Base-by-base conservation (phyloP, 2,113 vertebrate genomes). In the Pipa parva region DNA sequence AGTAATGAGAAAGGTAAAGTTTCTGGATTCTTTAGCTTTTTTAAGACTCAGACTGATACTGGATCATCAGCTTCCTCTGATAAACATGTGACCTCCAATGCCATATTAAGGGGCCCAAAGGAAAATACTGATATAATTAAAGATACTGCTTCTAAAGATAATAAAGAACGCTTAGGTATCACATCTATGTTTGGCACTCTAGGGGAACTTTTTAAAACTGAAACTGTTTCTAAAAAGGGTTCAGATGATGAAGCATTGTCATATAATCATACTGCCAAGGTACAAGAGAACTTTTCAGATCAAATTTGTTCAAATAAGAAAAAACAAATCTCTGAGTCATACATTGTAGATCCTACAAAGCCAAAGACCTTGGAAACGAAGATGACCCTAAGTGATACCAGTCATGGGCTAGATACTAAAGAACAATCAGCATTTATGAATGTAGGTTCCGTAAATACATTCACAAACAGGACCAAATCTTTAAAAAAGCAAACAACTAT, bases 171-270 rank as follows among this genome's bases (percentile, higher is more conserved):
- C 20, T 72, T 78, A 4, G 72, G 86, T 63, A 83, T 89, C 28
- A 85, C 92, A 63, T 92, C 82, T n/a, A 62, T 94, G 29, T 92
- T 94, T 83, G 91, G 88, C 61, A 92, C 92, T 26, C 72, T 95
- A 1, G 83, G 88, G 39, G 88, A 85, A 67, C 80, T 98, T 31
- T 95, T 98, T 75, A 90, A 85, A 82, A 72, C 42, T 0, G 91
- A 89, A 29, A 10, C 85, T 11, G 57, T 83, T 20, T 72, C 80
- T 71, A 45, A 78, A 77, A 84, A 86, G 1, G 13, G 13, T 18
- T 42, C 39, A 42, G 39, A 42, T 15, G 15, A 42, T n/a, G 15
- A n/a, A n/a, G n/a, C 15, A 42, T 2, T 15, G 11, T 42, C 17
- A 3, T 42, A 3, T 42, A 2, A 15, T 15, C 17, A 13, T 5